Conservation (phyloP, 1,140 invertebrate genomes). For the Drosophila azteca region DNA sequence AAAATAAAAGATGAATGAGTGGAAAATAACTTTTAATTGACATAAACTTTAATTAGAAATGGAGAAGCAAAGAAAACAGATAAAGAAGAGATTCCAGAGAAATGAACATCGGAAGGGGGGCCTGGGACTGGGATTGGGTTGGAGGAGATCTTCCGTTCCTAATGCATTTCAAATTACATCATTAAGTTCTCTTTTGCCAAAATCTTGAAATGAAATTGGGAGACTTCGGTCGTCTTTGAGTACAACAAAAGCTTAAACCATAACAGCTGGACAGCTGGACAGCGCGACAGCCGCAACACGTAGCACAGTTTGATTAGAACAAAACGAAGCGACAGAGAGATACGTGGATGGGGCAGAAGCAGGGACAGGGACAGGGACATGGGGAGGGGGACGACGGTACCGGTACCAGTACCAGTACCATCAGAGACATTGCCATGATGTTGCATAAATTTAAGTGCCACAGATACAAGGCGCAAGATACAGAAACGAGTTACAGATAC, state of each 20-base stretch:
- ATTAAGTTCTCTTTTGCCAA: slow-evolving; percentile 30
- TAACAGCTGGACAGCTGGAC: slow-evolving; percentile 15
- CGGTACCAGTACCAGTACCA: not conserved
- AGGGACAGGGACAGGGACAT: not conserved
- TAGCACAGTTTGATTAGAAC: slow-evolving; percentile 77
- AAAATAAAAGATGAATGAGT: slow-evolving; percentile 38
- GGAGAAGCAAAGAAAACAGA: slow-evolving; percentile 29
- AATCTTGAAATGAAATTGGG: slow-evolving; percentile 3
- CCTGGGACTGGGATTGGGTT: not conserved
- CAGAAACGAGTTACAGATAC: slow-evolving; percentile 78
- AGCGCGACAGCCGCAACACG: slow-evolving; percentile 44
- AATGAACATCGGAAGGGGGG: not conserved
- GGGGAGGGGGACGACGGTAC: no score
- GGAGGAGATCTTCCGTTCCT: slow-evolving; percentile 12
- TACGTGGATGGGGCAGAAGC: slow-evolving; percentile 7
- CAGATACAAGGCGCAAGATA: slow-evolving; percentile 76
- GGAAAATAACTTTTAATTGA: slow-evolving; percentile 72
- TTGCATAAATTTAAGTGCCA: slow-evolving; percentile 80
- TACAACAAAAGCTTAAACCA: slow-evolving; percentile 56
- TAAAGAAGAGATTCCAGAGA: slow-evolving; percentile 35
- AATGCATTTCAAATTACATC: slow-evolving; percentile 54
- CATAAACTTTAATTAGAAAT: slow-evolving; percentile 62
- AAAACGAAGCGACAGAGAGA: slow-evolving; percentile 52
- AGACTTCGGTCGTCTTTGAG: not conserved
- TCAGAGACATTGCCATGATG: slow-evolving; percentile 61